A percentile compares a stretch with the other conserved stretches of the same genome.
These are phyloP conservation scores for Columba livia DNA, from an alignment of 2,113 vertebrate genomes.

Conservation along the genomic window DNA sequence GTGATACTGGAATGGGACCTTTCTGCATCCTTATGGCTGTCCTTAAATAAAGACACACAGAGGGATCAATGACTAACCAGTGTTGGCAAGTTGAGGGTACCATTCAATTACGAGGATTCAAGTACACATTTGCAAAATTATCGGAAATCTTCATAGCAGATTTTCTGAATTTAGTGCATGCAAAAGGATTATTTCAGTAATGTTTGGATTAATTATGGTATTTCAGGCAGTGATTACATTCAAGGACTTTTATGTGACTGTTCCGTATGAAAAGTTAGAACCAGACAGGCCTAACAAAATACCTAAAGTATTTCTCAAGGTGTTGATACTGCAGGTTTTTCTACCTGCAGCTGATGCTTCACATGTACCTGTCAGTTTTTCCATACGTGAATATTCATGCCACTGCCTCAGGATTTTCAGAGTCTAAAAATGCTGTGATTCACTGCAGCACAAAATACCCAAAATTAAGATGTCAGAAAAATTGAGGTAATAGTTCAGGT, in stretches of 20 bases:
- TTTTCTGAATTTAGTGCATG: not conserved
- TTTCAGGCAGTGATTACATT: not conserved
- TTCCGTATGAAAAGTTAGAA: not conserved
- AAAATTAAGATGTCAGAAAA: not conserved
- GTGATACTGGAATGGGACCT: not conserved
- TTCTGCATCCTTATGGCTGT: not conserved
- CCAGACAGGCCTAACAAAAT: not conserved
- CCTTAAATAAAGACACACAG: not conserved
- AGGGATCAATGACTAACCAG: not conserved
- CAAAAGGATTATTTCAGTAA: not conserved
- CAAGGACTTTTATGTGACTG: not conserved
- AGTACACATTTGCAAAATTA: not conserved
- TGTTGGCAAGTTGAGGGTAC: not conserved
- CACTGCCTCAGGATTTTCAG: not conserved
- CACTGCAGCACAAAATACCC: not conserved
- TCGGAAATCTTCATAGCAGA: not conserved
- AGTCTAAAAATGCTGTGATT: conserved; percentile 2
- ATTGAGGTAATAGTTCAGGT: not conserved
- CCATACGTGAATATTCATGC: not conserved
- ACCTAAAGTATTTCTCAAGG: not conserved
- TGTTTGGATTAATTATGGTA: not conserved
- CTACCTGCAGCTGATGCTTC: not conserved
- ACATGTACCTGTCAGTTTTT: not conserved
- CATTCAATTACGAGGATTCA: accelerated
- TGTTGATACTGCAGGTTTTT: not conserved